Percentiles rank a stretch among this genome's conserved stretches.
Conservation (phyloP, 2,113 vertebrate genomes). For the Sceloporus undulatus region DNA sequence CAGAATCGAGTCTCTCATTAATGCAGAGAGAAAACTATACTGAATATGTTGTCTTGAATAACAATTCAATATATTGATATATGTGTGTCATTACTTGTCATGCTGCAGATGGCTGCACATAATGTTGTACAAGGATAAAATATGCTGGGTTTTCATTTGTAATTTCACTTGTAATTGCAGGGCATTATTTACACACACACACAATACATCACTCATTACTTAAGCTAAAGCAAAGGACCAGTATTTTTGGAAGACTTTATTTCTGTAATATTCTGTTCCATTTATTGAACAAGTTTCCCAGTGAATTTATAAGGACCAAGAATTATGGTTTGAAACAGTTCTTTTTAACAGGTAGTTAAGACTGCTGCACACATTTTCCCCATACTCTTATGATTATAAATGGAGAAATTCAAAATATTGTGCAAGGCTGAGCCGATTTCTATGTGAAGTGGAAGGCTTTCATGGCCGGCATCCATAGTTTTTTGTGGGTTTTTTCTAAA, state of each 20-base stretch:
- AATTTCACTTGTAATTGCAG: conserved; percentile 38
- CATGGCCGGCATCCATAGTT: too few relatives aligned
- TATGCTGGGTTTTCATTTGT: conserved; percentile 52
- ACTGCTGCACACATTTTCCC: background rate
- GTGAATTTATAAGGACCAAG: background rate
- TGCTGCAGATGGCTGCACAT: conserved; percentile 53
- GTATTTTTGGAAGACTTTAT: background rate
- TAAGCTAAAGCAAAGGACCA: background rate
- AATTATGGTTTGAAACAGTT: background rate
- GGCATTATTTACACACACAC: background rate
- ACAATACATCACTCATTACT: conserved; percentile 14
- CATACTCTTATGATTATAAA: background rate
- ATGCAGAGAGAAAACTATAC: conserved; percentile 65
- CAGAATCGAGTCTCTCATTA: conserved; percentile 50
- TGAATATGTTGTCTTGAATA: conserved; percentile 61
- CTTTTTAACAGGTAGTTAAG: background rate
- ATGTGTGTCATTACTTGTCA: conserved; percentile 45
- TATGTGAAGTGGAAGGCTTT: background rate
- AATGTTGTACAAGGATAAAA: conserved; percentile 64
- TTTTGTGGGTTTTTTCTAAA: too few relatives aligned
- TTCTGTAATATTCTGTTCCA: too few relatives aligned
- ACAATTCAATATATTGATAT: conserved; percentile 53
- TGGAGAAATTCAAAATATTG: background rate
- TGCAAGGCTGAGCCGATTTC: background rate
- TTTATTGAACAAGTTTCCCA: too few relatives aligned